Base-by-base conservation (phyloP, 2,113 vertebrate genomes). In the Aythya baeri region DNA sequence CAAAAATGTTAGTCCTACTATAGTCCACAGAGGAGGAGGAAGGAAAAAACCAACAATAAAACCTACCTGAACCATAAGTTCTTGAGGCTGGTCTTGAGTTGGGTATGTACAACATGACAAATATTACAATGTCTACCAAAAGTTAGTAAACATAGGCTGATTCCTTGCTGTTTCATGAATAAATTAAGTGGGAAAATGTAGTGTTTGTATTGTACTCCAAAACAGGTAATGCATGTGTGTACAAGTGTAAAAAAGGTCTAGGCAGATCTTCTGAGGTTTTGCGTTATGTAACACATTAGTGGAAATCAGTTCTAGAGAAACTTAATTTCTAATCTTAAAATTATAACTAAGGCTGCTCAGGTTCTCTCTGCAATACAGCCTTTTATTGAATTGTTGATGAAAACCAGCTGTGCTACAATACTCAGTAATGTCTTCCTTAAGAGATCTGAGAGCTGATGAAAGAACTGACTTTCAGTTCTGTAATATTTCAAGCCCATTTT, bases 41-140 rank as follows among this genome's bases (percentile, higher is more conserved):
- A 18, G 25, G 5, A 7, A 6, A 3, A 6, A 3, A 18, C 54
- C 13, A 6, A 5, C 1, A 6, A 7, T 13, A 65, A 65, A 83
- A 4, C 23, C 31, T 17, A 27, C 18, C 22, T 7, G 72, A 52
- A 17, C 32, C 78, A 23, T 55, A 23, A 25, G 50, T 23, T 52
- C 12, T 52, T 52, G 50, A 52, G 50, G 50, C 8, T 5, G 4
- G 7, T 76, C 14, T 46, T 57, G 16, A 73, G 3, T 11, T 73
- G 15, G 2, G 5, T 57, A 31, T 23, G 11, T 59, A 7, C 57
- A 57, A 52, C 7, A 21, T 23, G 38, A 50, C 21, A 57, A 63
- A 82, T 70, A 67, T 21, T 36, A 63, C 27, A 3, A 27, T 22
- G 4, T 1, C 5, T 75, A 17, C 41, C 54, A 65, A 63, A 84